phyloP scores from a whole-genome alignment of 2,888 invertebrate genomes.

The Cremastobaeus sp. region DNA sequence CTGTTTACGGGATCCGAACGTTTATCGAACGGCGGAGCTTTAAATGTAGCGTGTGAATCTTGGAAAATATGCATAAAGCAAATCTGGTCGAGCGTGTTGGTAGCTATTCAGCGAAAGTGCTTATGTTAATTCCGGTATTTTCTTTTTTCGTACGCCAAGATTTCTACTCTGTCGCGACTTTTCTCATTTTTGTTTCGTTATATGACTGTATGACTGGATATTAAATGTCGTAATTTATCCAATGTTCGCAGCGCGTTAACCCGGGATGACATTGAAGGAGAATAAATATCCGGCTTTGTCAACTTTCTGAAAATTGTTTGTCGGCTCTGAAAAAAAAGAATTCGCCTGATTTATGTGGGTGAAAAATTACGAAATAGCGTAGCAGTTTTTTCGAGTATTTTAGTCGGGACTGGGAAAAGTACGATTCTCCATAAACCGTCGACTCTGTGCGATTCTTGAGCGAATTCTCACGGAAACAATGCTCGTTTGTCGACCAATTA shows the following conservation, averaged over 20 bases:
- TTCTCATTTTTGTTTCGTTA: slow-evolving; percentile 41
- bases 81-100: slow-evolving; percentile 59
- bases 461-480: slow-evolving; percentile 14
- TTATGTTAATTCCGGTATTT: slow-evolving; percentile 61
- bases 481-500: slow-evolving; percentile 32
- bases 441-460: neutral
- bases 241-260: slow-evolving; percentile 2
- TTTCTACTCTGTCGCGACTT: slow-evolving; percentile 54
- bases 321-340: too few relatives aligned
- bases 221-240: slow-evolving; percentile 40
- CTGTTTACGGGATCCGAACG: slow-evolving; percentile 38
- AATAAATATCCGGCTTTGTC: too few relatives aligned
- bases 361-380: too few relatives aligned
- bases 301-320: too few relatives aligned
- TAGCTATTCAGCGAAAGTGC: slow-evolving; percentile 61
- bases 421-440: slow-evolving; percentile 28
- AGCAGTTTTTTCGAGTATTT: slow-evolving; percentile 10
- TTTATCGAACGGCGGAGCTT: slow-evolving; percentile 38
- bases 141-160: slow-evolving; percentile 58
- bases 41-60: slow-evolving; percentile 54
- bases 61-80: slow-evolving; percentile 58
- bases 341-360: too few relatives aligned
- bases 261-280: neutral
- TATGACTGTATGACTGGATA: slow-evolving; percentile 33
- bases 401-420: neutral